phyloP scores from a whole-genome alignment of 2,888 invertebrate species.

The Dicyrtomina minuta region DNA sequence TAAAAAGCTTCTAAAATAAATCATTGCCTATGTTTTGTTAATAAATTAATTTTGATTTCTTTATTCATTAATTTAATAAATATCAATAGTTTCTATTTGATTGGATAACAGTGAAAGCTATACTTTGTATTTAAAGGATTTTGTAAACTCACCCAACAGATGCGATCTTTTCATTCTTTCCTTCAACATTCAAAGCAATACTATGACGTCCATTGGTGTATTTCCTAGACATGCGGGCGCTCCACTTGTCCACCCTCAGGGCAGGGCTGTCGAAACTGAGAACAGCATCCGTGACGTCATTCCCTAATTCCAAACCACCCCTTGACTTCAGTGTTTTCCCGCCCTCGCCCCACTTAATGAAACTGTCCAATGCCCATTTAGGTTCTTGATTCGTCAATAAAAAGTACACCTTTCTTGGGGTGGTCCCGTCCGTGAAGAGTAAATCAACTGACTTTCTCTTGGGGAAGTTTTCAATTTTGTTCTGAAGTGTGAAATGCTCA shows the following conservation, averaged over 20 bases:
- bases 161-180: constrained; percentile 39
- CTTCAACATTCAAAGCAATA: constrained; percentile 39
- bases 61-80: too few species aligned
- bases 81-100: too few species aligned
- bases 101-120: too few species aligned
- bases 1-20: too few species aligned
- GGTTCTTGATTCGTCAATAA: constrained; percentile 27
- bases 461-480: constrained; percentile 46
- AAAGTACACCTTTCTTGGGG: constrained; percentile 37
- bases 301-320: constrained; percentile 38
- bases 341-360: constrained; percentile 47
- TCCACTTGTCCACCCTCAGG: constrained; percentile 49
- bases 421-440: constrained; percentile 35
- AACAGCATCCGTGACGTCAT: constrained; percentile 42
- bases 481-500: constrained; percentile 32
- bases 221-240: constrained; percentile 45
- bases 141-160: constrained; percentile 20
- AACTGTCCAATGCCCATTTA: constrained; percentile 44
- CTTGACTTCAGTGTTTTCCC: constrained; percentile 44
- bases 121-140: too few species aligned
- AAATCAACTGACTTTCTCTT: constrained; percentile 45
- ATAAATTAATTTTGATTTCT: too few species aligned
- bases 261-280: constrained; percentile 50
- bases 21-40: too few species aligned
- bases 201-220: constrained; percentile 41